Base-by-base conservation (phyloP, 1,140 invertebrate genomes). In the Drosophila teissieri region DNA sequence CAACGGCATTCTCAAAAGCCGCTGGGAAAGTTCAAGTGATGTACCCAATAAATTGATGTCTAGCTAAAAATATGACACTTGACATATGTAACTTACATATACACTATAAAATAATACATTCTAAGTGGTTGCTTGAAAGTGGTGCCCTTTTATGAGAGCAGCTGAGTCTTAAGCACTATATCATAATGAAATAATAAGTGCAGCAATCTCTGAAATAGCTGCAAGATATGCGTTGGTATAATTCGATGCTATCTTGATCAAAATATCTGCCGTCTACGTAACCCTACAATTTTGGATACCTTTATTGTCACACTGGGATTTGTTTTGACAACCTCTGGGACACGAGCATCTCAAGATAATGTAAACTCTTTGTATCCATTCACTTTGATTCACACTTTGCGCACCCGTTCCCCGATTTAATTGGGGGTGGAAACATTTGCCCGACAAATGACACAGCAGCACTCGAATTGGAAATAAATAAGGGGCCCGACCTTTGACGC, bases 391-490 rank as follows among this genome's bases (percentile, higher is more conserved):
- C 19, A 24, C 36, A 39, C 11, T 48, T 63, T 19, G n/a, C 58
- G 11, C 58, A 58, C 14, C 60, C 53, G 12, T 60, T 37, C 14
- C 24, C 15, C 14, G 54, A 4, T 8, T 34, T 15, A 17, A 55
- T 44, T 31, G 55, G 56, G 56, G 42, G 39, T 37, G 31, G 36
- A 74, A 34, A 51, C 52, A 56, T 73, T 73, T 36, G 22, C 72
- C 58, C 54, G 52, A 64, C 69, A 74, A 74, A 74, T 74, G 70
- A 74, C 70, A 75, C 14, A 37, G 58, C 39, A 55, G 58, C 39
- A 55, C 46, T 74, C 60, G 72, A 75, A 75, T 75, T 75, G 73
- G 72, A 75, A 65, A 75, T 75, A 64, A 73, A 65, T 65, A 75
- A 75, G 49, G 73, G 62, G 52, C 73, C 53, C 73, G 53, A 76